Base-by-base conservation (phyloP, 2,113 vertebrate genomes). In the Brachyhypopomus gauderio region DNA sequence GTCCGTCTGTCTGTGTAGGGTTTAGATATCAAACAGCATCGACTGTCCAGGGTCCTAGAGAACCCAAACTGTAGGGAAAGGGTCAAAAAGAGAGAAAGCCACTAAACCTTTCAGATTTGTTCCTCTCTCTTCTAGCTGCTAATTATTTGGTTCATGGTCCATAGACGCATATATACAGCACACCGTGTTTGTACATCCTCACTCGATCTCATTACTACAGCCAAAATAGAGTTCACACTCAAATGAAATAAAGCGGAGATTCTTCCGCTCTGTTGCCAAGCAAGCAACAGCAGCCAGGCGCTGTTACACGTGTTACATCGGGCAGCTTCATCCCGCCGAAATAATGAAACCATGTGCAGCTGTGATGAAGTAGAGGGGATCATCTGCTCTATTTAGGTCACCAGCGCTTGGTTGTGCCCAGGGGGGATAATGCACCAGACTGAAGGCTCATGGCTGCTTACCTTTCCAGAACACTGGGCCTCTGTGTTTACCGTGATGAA, bases 361-460 rank as follows among this genome's bases (percentile, higher is more conserved):
- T 72, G 58, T 77, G 80, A 80, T 17, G 77, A n/a, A 7, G 22
- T 52, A 55, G 63, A 56, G 11, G 69, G 72, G 62, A 84, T 82
- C 82, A 79, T 81, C 79, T 82, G 85, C 36, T 82, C 45, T 77
- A 84, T 86, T 84, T 82, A 74, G 85, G 83, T 82, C 77, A 75
- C 38, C 77, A 70, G 80, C 82, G 55, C 67, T 60, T 82, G 71
- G 27, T 11, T 55, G 79, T 19, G 27, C 79, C 75, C 67, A 4
- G 11, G 66, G 30, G 64, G 78, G 77, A 63, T 52, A 14, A 19
- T 64, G 30, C 14, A 11, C n/a, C 45, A 79, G 78, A 75, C 41
- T 78, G 16, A 62, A 27, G 25, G n/a, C 62, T 56, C 64, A 76
- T 38, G 16, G 60, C 20, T 60, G 14, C 23, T 17, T 74, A 60